Evolutionary conservation across 2,888 invertebrate species (phyloP).

Genomic region (Punctoribates punctum): DNA sequence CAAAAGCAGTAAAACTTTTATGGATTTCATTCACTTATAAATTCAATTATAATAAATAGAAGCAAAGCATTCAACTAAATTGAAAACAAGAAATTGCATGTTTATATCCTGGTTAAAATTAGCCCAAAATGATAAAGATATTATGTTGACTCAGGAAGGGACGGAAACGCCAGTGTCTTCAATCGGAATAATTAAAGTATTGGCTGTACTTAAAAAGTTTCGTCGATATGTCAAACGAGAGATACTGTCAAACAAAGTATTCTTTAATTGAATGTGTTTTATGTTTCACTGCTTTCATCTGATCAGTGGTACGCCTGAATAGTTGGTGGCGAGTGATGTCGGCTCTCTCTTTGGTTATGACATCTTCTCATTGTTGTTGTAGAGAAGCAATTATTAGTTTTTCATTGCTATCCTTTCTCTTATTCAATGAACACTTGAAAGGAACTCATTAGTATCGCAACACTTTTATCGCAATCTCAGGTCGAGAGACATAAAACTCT

Average conservation of each 20-base stretch:
- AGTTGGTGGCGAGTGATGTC: not conserved
- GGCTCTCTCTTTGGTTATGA: constrained; percentile 9
- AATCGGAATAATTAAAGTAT: too few relatives aligned
- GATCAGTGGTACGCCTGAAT: not conserved
- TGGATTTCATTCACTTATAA: too few relatives aligned
- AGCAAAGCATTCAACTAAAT: too few relatives aligned
- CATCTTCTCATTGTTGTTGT: constrained; percentile 24
- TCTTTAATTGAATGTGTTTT: not conserved
- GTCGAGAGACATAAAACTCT: not conserved
- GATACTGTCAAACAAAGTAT: not conserved
- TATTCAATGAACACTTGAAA: constrained; percentile 12
- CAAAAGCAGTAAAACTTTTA: too few relatives aligned
- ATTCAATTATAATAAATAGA: too few relatives aligned
- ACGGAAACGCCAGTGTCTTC: too few relatives aligned
- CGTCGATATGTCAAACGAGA: not conserved
- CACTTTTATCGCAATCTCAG: not conserved
- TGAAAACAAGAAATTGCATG: too few relatives aligned
- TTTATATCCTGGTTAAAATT: too few relatives aligned
- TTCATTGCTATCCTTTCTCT: constrained; percentile 22
- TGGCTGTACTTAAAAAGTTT: too few relatives aligned
- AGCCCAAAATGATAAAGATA: too few relatives aligned
- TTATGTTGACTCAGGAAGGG: too few relatives aligned
- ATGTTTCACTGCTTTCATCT: not conserved
- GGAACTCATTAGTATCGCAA: constrained; percentile 15
- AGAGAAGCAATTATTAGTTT: constrained; percentile 13